Evolutionary conservation across 2,888 invertebrate species (phyloP), one percentile per base, ranked within the genome.

Genomic region (Troilus luridus): DNA sequence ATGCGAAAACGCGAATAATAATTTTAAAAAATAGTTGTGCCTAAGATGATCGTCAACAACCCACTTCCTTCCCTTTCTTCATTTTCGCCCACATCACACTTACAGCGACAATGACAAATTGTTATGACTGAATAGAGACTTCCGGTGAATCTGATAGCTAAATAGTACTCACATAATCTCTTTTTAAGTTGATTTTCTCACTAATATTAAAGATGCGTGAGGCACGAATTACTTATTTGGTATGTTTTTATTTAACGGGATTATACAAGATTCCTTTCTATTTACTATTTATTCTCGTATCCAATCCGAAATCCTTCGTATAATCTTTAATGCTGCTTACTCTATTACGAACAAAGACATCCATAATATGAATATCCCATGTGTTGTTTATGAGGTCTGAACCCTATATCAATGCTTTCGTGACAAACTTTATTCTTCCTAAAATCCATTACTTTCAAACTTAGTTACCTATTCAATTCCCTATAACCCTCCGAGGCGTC

Each of bases 71-170:
- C 19, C 72, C 72, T 77, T 77, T 77, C 72, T 77, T 41, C 72
- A 8, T 77, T 77, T 77, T 77, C 72, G 72, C 72, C 72, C 72
- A 77, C 72, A 77, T 77, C 72, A 77, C 72, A 77, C 72, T 77
- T 77, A 77, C 72, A 19, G 2, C 27, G 67, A 67, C 67, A 67
- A 8, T 10, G 72, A 41, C 41, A 27, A n/a, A 77, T 41, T 27
- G 72, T 77, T 77, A 77, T 41, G 41, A 77, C 17, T 77, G 27
- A 77, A 27, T 19, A 17, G 72, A 77, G 72, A 77, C 72, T 41
- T 77, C 72, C 72, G 72, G 27, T 77, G 72, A 77, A 77, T 77
- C 72, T 41, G 27, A 41, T 41, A 41, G 41, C 41, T 17, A 77
- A 77, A 77, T 41, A 41, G 72, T 77, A 27, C 19, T 77, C 72